Conservation (phyloP, 2,797 vertebrate species). For the Arrhamphus sclerolepis region DNA sequence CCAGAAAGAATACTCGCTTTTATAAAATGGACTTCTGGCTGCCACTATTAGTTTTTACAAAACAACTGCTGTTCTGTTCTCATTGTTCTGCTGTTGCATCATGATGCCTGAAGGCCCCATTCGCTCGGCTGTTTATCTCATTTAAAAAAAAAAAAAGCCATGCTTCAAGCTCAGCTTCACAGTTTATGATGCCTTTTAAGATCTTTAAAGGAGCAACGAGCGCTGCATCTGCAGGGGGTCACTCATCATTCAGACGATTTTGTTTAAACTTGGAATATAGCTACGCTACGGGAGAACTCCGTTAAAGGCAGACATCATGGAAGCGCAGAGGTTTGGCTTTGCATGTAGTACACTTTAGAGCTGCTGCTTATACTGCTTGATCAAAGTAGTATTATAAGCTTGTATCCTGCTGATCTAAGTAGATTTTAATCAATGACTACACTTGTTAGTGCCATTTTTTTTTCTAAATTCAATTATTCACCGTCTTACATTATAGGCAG, state of each 20-base stretch:
- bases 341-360: too few species aligned
- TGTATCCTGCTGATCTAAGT: too few species aligned
- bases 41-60: too few species aligned
- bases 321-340: not conserved
- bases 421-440: too few species aligned
- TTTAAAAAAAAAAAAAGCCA: conserved; percentile 10
- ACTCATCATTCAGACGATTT: conserved; percentile 4
- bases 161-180: conserved; percentile 3
- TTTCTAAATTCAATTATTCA: too few species aligned
- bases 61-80: not conserved
- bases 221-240: not conserved
- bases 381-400: too few species aligned
- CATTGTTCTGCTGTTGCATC: conserved; percentile 18
- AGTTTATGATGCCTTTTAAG: conserved; percentile 19
- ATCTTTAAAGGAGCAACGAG: conserved; percentile 12
- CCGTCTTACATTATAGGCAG: too few species aligned
- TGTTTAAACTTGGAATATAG: conserved; percentile 5
- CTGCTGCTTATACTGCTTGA: too few species aligned
- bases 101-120: not conserved
- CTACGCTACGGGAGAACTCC: not conserved
- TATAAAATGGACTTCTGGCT: conserved; percentile 4
- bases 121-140: conserved; percentile 11
- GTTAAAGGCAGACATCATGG: not conserved
- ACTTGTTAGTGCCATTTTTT: too few species aligned
- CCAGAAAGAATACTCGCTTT: not conserved